Conservation (phyloP, 2,797 vertebrate genomes). For the Pipistrellus pipistrellus region DNA sequence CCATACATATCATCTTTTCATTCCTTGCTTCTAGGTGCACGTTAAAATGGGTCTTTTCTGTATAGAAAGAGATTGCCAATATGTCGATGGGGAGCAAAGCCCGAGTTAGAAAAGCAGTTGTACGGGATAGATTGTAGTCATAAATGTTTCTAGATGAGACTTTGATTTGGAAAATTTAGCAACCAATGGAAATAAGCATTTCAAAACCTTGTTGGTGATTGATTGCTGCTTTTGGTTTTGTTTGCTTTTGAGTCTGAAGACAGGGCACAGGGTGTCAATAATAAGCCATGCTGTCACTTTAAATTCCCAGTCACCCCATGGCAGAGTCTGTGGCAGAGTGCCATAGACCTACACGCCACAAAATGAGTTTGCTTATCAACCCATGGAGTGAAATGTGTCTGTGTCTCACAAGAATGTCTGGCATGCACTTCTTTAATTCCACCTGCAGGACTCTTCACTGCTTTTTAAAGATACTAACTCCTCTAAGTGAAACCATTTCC, state of each 20-base stretch:
- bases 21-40: not conserved
- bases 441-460: not conserved
- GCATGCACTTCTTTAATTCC: not conserved
- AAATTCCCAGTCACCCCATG: not conserved
- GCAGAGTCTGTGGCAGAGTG: not conserved
- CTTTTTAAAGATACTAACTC: not conserved
- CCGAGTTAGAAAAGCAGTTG: not conserved
- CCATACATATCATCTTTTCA: not conserved
- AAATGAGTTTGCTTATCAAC: constrained; percentile 18
- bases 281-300: not conserved
- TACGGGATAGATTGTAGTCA: not conserved
- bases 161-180: constrained; percentile 62
- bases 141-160: constrained; percentile 40
- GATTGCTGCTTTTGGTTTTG: not conserved
- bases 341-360: not conserved
- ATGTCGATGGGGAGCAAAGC: not conserved
- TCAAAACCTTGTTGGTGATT: not conserved
- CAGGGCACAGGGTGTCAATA: not conserved
- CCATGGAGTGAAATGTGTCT: not conserved
- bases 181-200: constrained; percentile 51
- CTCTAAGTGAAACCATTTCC: constrained; percentile 17
- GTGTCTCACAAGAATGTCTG: not conserved
- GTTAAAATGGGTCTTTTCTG: not conserved
- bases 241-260: constrained; percentile 38
- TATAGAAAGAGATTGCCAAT: not conserved